These are phyloP conservation scores for Circaetus gallicus DNA, from an alignment of 2,113 vertebrate species.

Conservation along the genomic window DNA sequence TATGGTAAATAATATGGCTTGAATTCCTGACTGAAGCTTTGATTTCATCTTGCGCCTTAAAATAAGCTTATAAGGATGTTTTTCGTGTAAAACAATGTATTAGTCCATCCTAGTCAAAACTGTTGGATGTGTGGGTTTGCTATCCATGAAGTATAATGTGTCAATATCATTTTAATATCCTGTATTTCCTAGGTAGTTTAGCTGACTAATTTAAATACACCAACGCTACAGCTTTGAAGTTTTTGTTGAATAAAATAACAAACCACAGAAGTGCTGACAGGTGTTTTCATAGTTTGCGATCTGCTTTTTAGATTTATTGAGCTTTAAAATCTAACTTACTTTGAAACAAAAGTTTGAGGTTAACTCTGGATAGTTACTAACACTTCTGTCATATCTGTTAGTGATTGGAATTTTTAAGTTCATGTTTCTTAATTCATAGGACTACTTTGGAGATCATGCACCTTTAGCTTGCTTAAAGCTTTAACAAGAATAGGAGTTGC, in stretches of 20 bases:
- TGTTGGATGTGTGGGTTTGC: background rate
- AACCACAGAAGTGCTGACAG: background rate
- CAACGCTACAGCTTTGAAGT: background rate
- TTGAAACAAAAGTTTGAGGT: background rate
- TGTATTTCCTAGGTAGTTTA: background rate
- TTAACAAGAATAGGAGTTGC: background rate
- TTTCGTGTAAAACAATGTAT: background rate
- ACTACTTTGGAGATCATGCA: background rate
- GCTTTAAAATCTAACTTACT: background rate
- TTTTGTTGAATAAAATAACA: background rate
- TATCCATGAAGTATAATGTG: background rate
- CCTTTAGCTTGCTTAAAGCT: background rate
- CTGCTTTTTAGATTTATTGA: background rate
- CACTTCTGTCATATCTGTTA: background rate
- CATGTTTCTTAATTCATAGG: background rate
- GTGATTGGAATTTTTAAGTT: background rate
- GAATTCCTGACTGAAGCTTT: background rate
- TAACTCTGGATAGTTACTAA: background rate
- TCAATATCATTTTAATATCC: background rate
- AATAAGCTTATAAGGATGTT: background rate
- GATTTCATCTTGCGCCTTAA: background rate
- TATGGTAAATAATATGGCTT: slow-evolving; percentile 51
- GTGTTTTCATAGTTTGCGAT: background rate
- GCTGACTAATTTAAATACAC: background rate
- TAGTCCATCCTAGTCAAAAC: background rate